Base-by-base conservation (phyloP, 2,113 vertebrate species). In the Muntiacus muntjak region DNA sequence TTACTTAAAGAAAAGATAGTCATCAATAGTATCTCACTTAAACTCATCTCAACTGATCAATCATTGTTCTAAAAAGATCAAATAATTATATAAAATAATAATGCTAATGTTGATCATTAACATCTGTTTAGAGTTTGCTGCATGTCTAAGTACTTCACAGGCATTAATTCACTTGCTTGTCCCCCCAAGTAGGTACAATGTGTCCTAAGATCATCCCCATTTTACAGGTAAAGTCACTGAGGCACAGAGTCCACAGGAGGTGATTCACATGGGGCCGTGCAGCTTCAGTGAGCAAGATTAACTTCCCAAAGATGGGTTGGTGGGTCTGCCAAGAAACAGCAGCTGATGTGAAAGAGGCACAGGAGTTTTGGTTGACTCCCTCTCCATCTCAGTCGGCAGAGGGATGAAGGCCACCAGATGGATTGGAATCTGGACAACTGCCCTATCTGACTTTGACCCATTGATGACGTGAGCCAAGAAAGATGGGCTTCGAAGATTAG, bases 1-100 rank as follows among this genome's bases (percentile, higher is more conserved):
- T 92, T 96, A 93, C 47, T 96, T 87, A 96, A 95, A 55, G 64
- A 58, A 97, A 95, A 76, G 26, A 64, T 33, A 62, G 50, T 85
- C 36, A 82, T 60, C 7, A 36, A 87, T 45, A 55, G 57, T 74
- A 54, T 74, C n/a, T 87, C 43, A 30, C 33, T 21, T 92, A 84
- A 96, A 45, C 54, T 83, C 47, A 54, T 47, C 47, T 89, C 36
- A 60, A 64, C 57, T 90, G 19, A 14, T 50, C 81, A 84, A 30
- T 30, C 74, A 71, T 86, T 30, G 50, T 67, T 58, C 71, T 87
- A 96, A 74, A 9, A 33, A 83, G 52, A 90, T 74, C 9, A 96
- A 78, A 93, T 84, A 60, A 78, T 55, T 40, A 84, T 58, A 87
- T 50, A 96, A 93, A 83, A 58, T 58, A 84, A 88, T 26, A 92